Evolutionary conservation across 1,140 invertebrate species (phyloP), one percentile per base, ranked within the genome.

Genomic region (Samia ricini): DNA sequence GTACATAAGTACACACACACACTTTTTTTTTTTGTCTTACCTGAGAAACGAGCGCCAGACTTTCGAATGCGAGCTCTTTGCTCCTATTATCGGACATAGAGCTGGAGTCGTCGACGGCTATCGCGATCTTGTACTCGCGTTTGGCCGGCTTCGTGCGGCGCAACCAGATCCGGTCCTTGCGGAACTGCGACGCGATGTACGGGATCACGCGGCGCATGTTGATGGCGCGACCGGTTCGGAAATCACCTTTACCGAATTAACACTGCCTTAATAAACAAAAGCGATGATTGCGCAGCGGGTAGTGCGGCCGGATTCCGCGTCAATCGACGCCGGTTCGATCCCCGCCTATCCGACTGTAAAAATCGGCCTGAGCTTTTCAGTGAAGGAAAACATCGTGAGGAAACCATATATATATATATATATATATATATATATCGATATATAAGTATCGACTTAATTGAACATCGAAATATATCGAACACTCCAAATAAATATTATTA

Each of bases 81-180:
- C 96, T 97, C 81, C 95, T 94, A 89, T 97, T 98, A 77, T 98
- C 95, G 10, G 94, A 92, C 97, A 98, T 98, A 61, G 96, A 97
- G 54, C 96, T 96, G 0, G 98, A 99, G 89, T 99, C 98, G 89
- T 99, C 99, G 7, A 99, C 94, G 1, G 99, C 99, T 12, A 99
- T 91, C 24, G 98, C 94, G 36, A 99, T 98, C 85, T 99, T 98
- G 90, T 99, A 99, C 70, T 99, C 95, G 58, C 99, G 92, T 83
- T 99, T 98, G 0, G 96, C 98, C 0, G 98, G 98, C 89, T 99
- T 98, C 0, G 97, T 99, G 54, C 99, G 91, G 52, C 98, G 91
- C 69, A 99, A 77, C 99, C 99, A 99, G 77, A 99, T 99, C 85
- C 99, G 99, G 81, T 99, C 98, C 83, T 99, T 99, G 33, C 98